Evolutionary conservation across 2,888 invertebrate species (phyloP), one percentile per base, ranked within the genome.

Genomic region (Ferdinandea cuprea): DNA sequence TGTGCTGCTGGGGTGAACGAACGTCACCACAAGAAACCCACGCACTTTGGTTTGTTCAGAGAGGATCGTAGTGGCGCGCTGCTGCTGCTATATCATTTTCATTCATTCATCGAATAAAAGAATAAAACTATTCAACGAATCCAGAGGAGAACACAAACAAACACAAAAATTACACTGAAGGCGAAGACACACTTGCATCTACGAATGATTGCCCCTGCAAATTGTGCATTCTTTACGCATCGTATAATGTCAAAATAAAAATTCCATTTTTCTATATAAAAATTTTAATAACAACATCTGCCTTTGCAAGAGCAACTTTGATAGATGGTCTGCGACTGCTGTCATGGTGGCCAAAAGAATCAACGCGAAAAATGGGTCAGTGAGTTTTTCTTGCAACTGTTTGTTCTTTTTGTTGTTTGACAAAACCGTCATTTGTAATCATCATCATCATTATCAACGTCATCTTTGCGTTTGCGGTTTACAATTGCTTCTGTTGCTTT

Each of bases 151-250:
- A 56, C 37, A 74, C 17, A 2, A 48, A 58, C 19, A 65, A 35
- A n/a, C n/a, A n/a, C n/a, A n/a, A n/a, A n/a, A n/a, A n/a, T n/a
- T n/a, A n/a, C n/a, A n/a, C n/a, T n/a, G n/a, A n/a, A n/a, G n/a
- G n/a, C n/a, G n/a, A 46, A 44, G 5, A 59, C 25, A 32, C 48
- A 58, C 61, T 52, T 66, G 40, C 32, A 54, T 77, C 46, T 44
- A 63, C 78, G 63, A 63, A 32, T 30, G 50, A 68, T 73, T 72
- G 63, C 83, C 8, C 13, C 17, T 37, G 63, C 37, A 83, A 73
- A 83, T 83, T 48, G 68, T 73, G 83, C 83, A 63, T 78, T 78
- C 61, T 78, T 77, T 61, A 83, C 72, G 81, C 77, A 68, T 77
- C 54, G 61, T 35, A 15, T 58, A 50, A 54, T 40, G 54, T 68